Conservation (phyloP, 2,888 invertebrate genomes). For the Ceramica pisi region DNA sequence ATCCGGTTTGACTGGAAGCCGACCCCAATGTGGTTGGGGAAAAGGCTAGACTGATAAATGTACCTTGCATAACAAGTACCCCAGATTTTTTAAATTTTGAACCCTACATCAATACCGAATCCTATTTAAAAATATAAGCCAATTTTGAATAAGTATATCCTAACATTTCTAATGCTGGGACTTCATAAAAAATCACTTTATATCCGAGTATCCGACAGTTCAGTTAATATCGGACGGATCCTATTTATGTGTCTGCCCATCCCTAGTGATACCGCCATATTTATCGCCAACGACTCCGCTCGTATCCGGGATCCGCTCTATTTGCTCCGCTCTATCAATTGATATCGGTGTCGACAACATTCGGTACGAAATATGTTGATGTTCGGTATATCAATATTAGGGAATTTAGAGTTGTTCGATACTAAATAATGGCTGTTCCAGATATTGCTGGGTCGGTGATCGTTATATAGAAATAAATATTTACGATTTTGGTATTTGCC, state of each 20-base stretch:
- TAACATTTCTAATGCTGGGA: neutral
- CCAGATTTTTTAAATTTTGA: neutral
- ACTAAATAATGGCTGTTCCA: conserved; percentile 1
- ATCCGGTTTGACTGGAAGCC: too few species aligned
- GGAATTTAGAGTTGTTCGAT: neutral
- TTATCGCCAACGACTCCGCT: conserved; percentile 48
- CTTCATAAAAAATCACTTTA: conserved; percentile 4
- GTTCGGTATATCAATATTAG: conserved; percentile 21
- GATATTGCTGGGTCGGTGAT: neutral
- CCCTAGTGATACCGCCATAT: conserved; percentile 50
- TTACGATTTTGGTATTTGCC: too few species aligned
- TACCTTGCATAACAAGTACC: too few species aligned
- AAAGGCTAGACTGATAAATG: too few species aligned
- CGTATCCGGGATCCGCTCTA: conserved; percentile 36
- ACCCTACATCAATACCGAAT: neutral
- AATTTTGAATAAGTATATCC: neutral
- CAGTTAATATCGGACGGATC: conserved; percentile 33
- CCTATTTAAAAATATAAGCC: neutral
- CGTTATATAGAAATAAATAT: neutral
- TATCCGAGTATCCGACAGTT: conserved; percentile 19
- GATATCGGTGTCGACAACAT: conserved; percentile 46
- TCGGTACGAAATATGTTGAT: conserved; percentile 38
- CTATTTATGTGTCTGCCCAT: conserved; percentile 32
- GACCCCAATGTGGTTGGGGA: too few species aligned
- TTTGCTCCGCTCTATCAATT: conserved; percentile 44